phyloP scores from a whole-genome alignment of 1,140 invertebrate genomes.

The Lepidurus packardi region DNA sequence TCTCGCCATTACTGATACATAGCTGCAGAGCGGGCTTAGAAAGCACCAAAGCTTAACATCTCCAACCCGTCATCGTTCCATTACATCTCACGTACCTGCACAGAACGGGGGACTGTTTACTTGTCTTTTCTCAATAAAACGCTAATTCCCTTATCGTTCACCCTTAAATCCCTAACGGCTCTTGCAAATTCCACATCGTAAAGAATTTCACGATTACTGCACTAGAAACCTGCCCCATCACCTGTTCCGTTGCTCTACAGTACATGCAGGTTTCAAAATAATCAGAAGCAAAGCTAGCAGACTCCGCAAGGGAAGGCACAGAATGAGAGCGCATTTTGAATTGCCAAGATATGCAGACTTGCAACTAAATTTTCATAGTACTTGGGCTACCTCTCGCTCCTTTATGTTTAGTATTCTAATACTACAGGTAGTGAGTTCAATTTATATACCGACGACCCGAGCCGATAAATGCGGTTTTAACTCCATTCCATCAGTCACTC shows the following conservation, averaged over 20 bases:
- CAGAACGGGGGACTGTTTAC: too few relatives aligned
- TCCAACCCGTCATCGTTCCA: too few relatives aligned
- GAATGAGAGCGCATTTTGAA: background rate
- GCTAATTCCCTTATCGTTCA: background rate
- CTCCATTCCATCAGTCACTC: constrained; percentile 17
- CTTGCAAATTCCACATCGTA: background rate
- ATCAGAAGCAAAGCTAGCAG: background rate
- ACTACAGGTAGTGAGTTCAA: too few relatives aligned
- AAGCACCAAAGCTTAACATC: too few relatives aligned
- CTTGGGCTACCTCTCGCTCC: background rate
- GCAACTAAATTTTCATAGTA: too few relatives aligned
- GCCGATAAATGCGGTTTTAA: background rate
- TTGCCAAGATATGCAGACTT: background rate
- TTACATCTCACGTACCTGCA: too few relatives aligned
- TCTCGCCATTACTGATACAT: too few relatives aligned
- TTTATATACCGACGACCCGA: background rate
- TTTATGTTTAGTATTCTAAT: too few relatives aligned
- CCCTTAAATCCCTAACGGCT: background rate
- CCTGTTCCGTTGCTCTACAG: background rate
- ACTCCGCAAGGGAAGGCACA: background rate
- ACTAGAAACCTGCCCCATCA: background rate
- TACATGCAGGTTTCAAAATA: background rate
- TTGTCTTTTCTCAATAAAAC: background rate
- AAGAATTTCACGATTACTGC: background rate
- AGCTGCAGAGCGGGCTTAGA: too few relatives aligned